A percentile compares a stretch with the other conserved stretches of the same genome.
Evolutionary conservation across 2,797 vertebrate species (phyloP).

Genomic region (Melanotaenia trifasciata): DNA sequence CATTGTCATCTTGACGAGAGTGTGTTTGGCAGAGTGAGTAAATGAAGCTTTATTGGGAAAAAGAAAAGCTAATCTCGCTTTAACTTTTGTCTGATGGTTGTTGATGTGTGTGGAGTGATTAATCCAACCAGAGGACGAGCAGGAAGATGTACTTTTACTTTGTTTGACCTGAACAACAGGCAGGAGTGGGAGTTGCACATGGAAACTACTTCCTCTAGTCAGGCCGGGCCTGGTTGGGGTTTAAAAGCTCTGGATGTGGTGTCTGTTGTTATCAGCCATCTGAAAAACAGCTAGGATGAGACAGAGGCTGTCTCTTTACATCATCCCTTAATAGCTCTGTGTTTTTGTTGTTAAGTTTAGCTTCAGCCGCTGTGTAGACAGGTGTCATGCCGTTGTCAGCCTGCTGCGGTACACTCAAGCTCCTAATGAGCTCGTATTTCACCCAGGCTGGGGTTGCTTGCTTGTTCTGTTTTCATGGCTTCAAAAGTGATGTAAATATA

Average conservation of each 20-base stretch:
- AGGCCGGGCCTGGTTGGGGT: slow-evolving; percentile 25
- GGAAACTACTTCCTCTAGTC: slow-evolving; percentile 17
- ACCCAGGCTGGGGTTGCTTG: slow-evolving; percentile 16
- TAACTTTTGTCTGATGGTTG: too few relatives aligned
- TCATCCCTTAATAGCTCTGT: slow-evolving; percentile 19
- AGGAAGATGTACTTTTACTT: too few relatives aligned
- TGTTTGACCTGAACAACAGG: too few relatives aligned
- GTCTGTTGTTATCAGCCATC: too few relatives aligned
- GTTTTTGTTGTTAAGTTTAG: slow-evolving; percentile 24
- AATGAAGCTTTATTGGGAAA: too few relatives aligned
- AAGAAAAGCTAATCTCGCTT: too few relatives aligned
- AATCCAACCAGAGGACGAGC: too few relatives aligned
- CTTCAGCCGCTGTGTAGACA: slow-evolving; percentile 38
- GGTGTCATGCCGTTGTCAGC: slow-evolving; percentile 41
- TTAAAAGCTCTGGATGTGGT: slow-evolving; percentile 22
- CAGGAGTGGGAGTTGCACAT: too few relatives aligned
- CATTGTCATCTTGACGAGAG: too few relatives aligned
- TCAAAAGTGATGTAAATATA: slow-evolving; percentile 63
- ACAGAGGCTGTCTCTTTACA: background rate
- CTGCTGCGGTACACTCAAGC: slow-evolving; percentile 35
- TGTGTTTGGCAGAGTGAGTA: too few relatives aligned
- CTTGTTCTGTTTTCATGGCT: slow-evolving; percentile 55
- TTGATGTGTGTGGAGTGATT: too few relatives aligned
- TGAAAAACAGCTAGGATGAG: too few relatives aligned
- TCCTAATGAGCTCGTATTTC: slow-evolving; percentile 54